phyloP scores from a whole-genome alignment of 2,888 invertebrate genomes.

The Monochamus alternatus region DNA sequence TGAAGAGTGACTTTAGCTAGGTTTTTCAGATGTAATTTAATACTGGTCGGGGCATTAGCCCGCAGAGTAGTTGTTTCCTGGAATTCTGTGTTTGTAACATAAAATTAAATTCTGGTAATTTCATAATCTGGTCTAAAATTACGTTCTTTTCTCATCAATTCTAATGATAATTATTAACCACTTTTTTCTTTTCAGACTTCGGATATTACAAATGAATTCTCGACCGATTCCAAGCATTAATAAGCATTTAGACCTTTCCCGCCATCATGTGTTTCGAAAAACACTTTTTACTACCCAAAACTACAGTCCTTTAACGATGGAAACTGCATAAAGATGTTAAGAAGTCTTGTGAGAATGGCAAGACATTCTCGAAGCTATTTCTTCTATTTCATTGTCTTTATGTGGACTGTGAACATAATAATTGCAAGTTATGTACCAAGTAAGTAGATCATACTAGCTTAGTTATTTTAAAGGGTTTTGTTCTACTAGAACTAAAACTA shows the following conservation, averaged over 20 bases:
- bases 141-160: too few species aligned
- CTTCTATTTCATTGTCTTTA: conserved; percentile 35
- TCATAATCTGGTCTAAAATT: too few species aligned
- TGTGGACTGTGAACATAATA: conserved; percentile 21
- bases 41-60: too few species aligned
- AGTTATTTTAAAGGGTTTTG: too few species aligned
- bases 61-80: too few species aligned
- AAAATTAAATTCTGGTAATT: too few species aligned
- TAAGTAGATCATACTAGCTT: background rate
- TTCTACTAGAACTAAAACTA: too few species aligned
- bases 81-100: too few species aligned
- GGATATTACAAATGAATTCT: background rate
- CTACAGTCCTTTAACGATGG: conserved; percentile 6
- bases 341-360: conserved; percentile 40
- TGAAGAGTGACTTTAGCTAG: too few species aligned
- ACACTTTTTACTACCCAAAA: conserved; percentile 1
- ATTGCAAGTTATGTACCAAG: conserved; percentile 17
- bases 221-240: background rate
- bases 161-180: too few species aligned
- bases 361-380: conserved; percentile 37
- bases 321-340: background rate
- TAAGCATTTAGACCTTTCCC: background rate
- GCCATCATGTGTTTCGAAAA: conserved; percentile 8
- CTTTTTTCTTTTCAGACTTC: background rate
- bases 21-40: too few species aligned